phyloP scores from a whole-genome alignment of 2,888 invertebrate species.

The Cantharis rustica region DNA sequence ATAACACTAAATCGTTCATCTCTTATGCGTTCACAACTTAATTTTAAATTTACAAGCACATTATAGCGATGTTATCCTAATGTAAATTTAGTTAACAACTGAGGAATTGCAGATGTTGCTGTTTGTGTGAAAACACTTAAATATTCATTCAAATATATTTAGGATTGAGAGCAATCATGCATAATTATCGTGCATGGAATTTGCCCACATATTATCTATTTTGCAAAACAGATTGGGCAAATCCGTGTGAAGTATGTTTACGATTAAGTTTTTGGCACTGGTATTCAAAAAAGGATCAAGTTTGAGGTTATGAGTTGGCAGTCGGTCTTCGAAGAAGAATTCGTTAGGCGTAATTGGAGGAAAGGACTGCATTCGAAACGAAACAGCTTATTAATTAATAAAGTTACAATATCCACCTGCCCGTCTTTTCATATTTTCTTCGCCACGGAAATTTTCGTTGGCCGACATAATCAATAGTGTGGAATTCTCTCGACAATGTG shows the following conservation, averaged over 20 bases:
- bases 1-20: not conserved
- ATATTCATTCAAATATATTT: constrained; percentile 3
- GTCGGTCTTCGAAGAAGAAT: not conserved
- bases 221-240: too few relatives aligned
- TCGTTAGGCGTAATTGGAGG: not conserved
- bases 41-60: not conserved
- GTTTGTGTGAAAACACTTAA: not conserved
- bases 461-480: too few relatives aligned
- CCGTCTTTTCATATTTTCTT: not conserved
- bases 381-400: not conserved
- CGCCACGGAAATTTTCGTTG: not conserved
- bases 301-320: not conserved
- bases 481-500: too few relatives aligned
- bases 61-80: not conserved
- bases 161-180: not conserved
- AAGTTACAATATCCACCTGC: not conserved
- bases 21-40: not conserved
- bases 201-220: not conserved
- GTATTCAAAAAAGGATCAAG: not conserved
- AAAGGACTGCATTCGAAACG: not conserved
- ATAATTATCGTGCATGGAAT: not conserved
- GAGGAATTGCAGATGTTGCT: not conserved
- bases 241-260: too few relatives aligned
- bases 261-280: not conserved
- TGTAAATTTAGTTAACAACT: not conserved